A percentile compares a stretch with the other conserved stretches of the same genome.
Conservation (phyloP, 2,888 invertebrate species). For the Bimastos eiseni region DNA sequence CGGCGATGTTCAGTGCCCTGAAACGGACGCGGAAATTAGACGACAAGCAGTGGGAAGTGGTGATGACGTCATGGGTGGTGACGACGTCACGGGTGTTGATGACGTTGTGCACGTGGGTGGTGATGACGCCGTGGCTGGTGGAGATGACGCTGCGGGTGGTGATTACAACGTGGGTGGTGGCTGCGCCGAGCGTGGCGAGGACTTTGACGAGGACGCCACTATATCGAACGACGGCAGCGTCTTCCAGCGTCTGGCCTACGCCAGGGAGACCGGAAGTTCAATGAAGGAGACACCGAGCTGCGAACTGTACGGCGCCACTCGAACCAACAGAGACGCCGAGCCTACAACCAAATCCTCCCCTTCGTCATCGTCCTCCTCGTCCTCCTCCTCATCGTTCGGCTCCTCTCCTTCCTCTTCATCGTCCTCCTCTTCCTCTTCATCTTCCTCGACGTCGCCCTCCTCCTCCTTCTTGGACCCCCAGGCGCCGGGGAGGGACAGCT, state of each 20-base stretch:
- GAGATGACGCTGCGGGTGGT: no score
- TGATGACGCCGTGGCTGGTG: no score
- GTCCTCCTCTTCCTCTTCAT: slow-evolving; percentile 17
- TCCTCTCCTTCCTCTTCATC: slow-evolving; percentile 14
- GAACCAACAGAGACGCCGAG: neutral
- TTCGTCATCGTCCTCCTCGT: neutral
- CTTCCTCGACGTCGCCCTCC: neutral
- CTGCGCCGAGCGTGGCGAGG: neutral
- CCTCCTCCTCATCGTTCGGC: neutral
- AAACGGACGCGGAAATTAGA: slow-evolving; percentile 21
- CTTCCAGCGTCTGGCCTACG: neutral
- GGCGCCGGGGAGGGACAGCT: neutral
- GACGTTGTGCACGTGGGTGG: neutral
- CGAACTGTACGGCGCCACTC: neutral
- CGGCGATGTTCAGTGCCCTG: neutral
- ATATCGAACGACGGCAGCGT: slow-evolving; percentile 19
- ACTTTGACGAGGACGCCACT: neutral
- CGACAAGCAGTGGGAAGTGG: neutral
- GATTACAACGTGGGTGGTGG: neutral
- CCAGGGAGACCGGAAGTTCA: neutral
- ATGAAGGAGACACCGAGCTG: neutral
- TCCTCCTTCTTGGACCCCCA: neutral
- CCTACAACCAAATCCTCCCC: neutral
- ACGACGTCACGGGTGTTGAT: neutral
- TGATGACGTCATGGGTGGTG: neutral